These are phyloP conservation scores for Mionectes olivaceus DNA, from an alignment of 2,797 vertebrate species.

Conservation along the genomic window DNA sequence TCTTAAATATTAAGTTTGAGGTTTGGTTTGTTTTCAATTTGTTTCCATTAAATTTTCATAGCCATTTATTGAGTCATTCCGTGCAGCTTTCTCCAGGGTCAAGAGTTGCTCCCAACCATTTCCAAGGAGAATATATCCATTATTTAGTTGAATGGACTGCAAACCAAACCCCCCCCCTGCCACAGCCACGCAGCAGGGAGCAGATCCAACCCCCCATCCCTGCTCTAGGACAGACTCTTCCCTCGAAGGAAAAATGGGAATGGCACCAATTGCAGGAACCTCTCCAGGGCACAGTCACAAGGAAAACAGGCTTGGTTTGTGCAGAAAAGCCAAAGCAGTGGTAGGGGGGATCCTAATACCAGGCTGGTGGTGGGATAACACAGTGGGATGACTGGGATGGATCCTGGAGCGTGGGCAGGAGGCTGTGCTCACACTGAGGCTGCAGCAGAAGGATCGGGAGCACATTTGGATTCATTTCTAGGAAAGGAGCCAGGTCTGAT, in stretches of 20 bases:
- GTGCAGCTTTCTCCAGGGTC: background rate
- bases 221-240: background rate
- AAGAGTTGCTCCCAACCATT: background rate
- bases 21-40: background rate
- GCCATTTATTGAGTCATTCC: background rate
- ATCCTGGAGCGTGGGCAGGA: background rate
- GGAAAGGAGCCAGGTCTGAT: slow-evolving; percentile 22
- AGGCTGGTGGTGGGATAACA: slow-evolving; percentile 15
- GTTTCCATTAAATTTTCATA: background rate
- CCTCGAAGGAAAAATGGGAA: slow-evolving; percentile 7
- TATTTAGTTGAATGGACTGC: background rate
- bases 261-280: slow-evolving; percentile 2
- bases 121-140: slow-evolving; percentile 4
- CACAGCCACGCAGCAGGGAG: background rate
- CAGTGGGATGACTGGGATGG: background rate
- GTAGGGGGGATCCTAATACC: background rate
- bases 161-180: background rate
- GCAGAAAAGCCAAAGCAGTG: slow-evolving; percentile 20
- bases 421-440: background rate
- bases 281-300: slow-evolving; percentile 32
- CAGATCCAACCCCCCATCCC: background rate
- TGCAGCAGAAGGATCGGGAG: slow-evolving; percentile 27
- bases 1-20: background rate
- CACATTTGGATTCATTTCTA: slow-evolving; percentile 6
- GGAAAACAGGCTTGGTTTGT: slow-evolving; percentile 33